phyloP scores from a whole-genome alignment of 2,113 vertebrate genomes.

The Notarius quadriscutis region DNA sequence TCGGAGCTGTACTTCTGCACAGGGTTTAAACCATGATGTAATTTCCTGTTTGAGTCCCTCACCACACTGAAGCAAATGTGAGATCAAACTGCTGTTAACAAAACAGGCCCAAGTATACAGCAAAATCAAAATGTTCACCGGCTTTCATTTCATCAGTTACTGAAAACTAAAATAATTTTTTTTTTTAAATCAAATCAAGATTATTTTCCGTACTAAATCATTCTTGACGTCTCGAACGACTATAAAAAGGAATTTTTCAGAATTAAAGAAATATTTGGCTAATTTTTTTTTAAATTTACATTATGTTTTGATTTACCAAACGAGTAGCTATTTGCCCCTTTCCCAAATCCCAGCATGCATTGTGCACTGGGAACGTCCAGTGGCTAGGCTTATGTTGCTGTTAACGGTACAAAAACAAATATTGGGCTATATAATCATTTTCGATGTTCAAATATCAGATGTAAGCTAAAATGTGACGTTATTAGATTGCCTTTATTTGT shows the following conservation, averaged over 20 bases:
- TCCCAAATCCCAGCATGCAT: too few relatives aligned
- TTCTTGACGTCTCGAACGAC: background rate
- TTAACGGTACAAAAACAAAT: too few relatives aligned
- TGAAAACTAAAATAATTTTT: background rate
- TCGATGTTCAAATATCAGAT: too few relatives aligned
- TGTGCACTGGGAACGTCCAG: too few relatives aligned
- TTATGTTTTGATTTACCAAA: background rate
- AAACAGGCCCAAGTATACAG: background rate
- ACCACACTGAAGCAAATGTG: conserved; percentile 20
- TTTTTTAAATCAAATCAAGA: background rate
- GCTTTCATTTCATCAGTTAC: background rate
- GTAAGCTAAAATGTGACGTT: too few relatives aligned
- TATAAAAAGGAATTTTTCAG: background rate
- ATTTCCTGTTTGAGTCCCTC: conserved; percentile 48
- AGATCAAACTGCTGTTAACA: background rate
- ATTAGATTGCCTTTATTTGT: too few relatives aligned
- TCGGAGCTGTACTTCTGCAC: background rate
- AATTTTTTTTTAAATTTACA: background rate
- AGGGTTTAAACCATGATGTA: conserved; percentile 42
- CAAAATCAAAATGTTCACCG: background rate
- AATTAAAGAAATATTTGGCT: background rate
- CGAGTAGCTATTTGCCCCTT: background rate
- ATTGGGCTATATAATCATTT: too few relatives aligned
- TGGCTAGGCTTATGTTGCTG: too few relatives aligned
- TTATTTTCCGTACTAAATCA: background rate